Evolutionary conservation across 2,888 invertebrate genomes (phyloP), one percentile per base, ranked within the genome.

Genomic region (Dynastes maya): DNA sequence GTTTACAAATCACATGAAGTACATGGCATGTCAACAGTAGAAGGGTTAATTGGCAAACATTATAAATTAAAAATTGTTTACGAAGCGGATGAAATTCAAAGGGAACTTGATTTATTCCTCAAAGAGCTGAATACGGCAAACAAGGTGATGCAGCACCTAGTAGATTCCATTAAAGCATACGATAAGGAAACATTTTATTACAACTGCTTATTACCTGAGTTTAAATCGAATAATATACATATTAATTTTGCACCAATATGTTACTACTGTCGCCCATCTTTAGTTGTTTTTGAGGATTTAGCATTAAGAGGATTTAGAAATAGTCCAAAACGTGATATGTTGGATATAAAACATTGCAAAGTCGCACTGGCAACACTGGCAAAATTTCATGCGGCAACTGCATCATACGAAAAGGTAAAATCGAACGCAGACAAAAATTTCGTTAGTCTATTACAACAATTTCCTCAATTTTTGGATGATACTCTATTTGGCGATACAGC

Each of bases 371-470:
- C 87, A 77, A 88, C 90, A 2, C 82, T 92, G 49, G 90, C 91
- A 0, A 89, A 90, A 82, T 90, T 91, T 80, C 92, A 92, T 78
- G 89, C 90, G 0, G 87, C 89, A n/a, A 88, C 89, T 4, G 88
- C 91, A 11, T 85, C 91, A 65, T 90, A 88, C 81, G 91, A 92
- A 85, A 87, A 89, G 78, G 85, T 83, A 9, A 84, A 83, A 80
- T 80, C 82, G 0, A 78, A 82, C 22, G 81, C 83, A 67, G 51
- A 80, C 13, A 78, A 80, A n/a, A 79, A 32, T 37, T 79, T 64
- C 22, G 84, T 83, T 76, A 81, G 77, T 65, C 72, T 87, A 65
- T 11, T 63, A 4, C 81, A 84, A 2, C 80, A 82, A 32, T 83
- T 84, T 76, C 79, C 81, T 0, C 79, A 83, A 9, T 55, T 83